phyloP scores from a whole-genome alignment of 2,113 vertebrate genomes.

The Gadus macrocephalus region DNA sequence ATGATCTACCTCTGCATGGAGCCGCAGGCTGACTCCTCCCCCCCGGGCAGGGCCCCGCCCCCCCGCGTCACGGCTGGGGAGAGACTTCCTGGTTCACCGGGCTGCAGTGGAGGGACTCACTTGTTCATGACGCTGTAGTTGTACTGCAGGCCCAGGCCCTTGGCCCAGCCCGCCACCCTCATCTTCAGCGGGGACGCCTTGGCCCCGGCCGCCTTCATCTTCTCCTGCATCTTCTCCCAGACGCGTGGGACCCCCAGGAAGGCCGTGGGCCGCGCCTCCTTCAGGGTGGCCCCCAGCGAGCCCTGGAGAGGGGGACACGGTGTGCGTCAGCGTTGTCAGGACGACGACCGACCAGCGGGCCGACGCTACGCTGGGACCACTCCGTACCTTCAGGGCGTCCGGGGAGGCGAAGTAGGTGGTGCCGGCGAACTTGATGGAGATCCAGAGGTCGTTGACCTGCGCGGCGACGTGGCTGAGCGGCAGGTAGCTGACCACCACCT shows the following conservation, averaged over 20 bases:
- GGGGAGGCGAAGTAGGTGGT: slow-evolving; percentile 70
- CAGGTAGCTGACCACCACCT: slow-evolving; percentile 62
- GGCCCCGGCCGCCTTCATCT: slow-evolving; percentile 59
- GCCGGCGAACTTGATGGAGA: slow-evolving; percentile 51
- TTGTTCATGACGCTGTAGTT: slow-evolving; percentile 70
- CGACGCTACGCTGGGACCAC: no score
- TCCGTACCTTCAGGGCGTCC: slow-evolving; percentile 73
- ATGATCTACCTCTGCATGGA: no score
- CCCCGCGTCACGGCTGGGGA: no score
- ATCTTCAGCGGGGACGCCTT: slow-evolving; percentile 62
- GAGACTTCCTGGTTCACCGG: no score
- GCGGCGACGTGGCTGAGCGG: slow-evolving; percentile 76
- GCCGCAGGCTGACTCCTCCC: no score
- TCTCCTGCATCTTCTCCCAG: slow-evolving; percentile 81
- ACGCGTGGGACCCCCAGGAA: slow-evolving; percentile 73
- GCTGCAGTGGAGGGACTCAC: slow-evolving; percentile 43
- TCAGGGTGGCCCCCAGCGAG: slow-evolving; percentile 61
- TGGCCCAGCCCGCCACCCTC: slow-evolving; percentile 67
- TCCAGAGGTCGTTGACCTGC: slow-evolving; percentile 75
- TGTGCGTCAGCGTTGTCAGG: no score
- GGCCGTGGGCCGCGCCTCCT: slow-evolving; percentile 61
- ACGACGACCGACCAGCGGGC: no score
- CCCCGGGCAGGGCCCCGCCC: no score
- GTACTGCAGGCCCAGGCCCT: slow-evolving; percentile 68
- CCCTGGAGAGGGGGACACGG: slow-evolving; percentile 49